Percentiles rank a stretch among this genome's conserved stretches.
These are phyloP conservation scores for Arctia plantaginis DNA, from an alignment of 2,888 invertebrate species.

Conservation along the genomic window DNA sequence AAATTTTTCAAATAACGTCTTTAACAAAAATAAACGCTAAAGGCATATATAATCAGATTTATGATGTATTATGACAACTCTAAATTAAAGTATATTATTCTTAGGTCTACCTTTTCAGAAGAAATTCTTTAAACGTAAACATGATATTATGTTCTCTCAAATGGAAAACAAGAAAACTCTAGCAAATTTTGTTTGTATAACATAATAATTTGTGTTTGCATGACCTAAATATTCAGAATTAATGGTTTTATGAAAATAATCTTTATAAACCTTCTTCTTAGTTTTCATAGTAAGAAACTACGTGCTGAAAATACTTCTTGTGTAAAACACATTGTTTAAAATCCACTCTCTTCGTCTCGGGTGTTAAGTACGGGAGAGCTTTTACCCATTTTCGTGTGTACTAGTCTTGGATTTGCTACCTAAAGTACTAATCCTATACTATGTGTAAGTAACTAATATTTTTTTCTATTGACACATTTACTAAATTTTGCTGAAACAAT, in stretches of 20 bases:
- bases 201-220: not conserved
- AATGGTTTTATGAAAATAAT: not conserved
- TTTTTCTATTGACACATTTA: not conserved
- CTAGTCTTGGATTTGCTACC: slow-evolving; percentile 52
- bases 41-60: not conserved
- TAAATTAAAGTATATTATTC: not conserved
- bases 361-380: slow-evolving; percentile 69
- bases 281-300: slow-evolving; percentile 9
- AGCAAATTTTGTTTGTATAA: not conserved
- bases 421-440: slow-evolving; percentile 57
- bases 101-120: not conserved
- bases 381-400: slow-evolving; percentile 74
- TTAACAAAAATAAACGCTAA: not conserved
- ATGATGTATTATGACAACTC: not conserved
- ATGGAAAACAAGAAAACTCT: not conserved
- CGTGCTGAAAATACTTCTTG: slow-evolving; percentile 44
- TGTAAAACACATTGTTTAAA: slow-evolving; percentile 72
- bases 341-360: slow-evolving; percentile 62
- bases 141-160: not conserved
- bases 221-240: not conserved
- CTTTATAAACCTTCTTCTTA: not conserved
- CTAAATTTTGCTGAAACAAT: not conserved
- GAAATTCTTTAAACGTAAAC: not conserved
- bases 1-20: not conserved
- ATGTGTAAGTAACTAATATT: slow-evolving; percentile 10